These are phyloP conservation scores for Rhopalosiphum maidis DNA, from an alignment of 1,140 invertebrate genomes.

Conservation along the genomic window DNA sequence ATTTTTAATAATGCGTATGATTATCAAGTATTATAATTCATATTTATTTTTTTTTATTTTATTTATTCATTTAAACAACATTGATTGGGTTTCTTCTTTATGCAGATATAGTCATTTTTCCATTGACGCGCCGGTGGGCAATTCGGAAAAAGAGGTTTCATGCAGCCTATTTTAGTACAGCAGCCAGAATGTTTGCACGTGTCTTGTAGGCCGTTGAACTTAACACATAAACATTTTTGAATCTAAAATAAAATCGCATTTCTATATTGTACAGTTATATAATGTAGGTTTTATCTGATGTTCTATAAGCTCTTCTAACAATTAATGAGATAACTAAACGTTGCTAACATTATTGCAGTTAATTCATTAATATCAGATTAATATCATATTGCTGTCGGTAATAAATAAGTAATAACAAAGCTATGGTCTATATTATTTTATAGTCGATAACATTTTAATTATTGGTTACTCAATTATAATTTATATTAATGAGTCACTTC, in stretches of 20 bases:
- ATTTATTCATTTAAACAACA: neutral
- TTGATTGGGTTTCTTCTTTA: neutral
- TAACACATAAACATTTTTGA: slow-evolving; percentile 22
- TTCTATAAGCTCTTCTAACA: too few relatives aligned
- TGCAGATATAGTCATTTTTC: neutral
- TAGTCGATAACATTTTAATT: too few relatives aligned
- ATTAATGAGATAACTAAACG: too few relatives aligned
- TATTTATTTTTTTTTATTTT: neutral
- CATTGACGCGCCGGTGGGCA: neutral
- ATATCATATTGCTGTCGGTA: too few relatives aligned
- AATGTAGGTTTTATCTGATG: neutral
- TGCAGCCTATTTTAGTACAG: neutral
- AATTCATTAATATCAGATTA: too few relatives aligned
- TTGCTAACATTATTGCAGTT: too few relatives aligned
- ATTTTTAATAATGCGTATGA: neutral
- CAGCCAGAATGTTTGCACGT: neutral
- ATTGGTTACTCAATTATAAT: neutral
- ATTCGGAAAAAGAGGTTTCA: neutral
- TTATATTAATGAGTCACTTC: neutral
- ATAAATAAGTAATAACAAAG: too few relatives aligned
- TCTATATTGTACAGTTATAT: neutral
- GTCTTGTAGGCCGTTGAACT: slow-evolving; percentile 23
- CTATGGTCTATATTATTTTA: too few relatives aligned
- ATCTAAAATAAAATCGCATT: neutral
- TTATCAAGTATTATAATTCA: neutral